Evolutionary conservation across 2,113 vertebrate species (phyloP).

Genomic region (zebrafish (Danio rerio)): DNA sequence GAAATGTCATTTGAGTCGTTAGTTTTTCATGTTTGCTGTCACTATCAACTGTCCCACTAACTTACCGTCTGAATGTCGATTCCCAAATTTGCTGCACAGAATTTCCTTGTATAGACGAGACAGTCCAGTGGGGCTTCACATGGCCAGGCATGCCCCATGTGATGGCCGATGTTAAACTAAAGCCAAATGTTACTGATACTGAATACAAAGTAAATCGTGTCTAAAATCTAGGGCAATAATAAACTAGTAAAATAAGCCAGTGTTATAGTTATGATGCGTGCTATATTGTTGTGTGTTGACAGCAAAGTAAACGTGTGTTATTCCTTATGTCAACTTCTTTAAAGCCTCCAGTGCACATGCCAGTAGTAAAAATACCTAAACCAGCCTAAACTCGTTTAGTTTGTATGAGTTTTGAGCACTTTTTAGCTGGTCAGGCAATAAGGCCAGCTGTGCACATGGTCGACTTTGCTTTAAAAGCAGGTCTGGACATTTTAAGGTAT

Average conservation of each 20-base stretch:
- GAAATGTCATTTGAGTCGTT: slow-evolving; percentile 1
- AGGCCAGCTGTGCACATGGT: too few species aligned
- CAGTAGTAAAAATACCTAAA: neutral
- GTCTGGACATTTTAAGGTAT: too few species aligned
- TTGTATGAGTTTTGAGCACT: neutral
- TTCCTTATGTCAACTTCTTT: neutral
- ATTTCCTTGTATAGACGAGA: neutral
- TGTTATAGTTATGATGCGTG: neutral
- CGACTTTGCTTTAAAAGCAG: too few species aligned
- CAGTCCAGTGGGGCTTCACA: neutral
- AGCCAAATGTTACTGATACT: neutral
- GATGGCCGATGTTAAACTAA: too few species aligned
- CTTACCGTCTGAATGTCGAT: neutral
- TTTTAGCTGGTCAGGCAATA: slow-evolving; percentile 9
- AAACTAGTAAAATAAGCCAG: neutral
- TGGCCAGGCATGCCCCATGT: neutral
- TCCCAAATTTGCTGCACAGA: neutral
- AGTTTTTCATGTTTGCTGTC: neutral
- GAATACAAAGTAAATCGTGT: neutral
- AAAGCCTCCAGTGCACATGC: neutral
- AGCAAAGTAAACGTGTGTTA: neutral
- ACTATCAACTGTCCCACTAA: neutral
- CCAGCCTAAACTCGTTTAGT: neutral
- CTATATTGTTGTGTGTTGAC: neutral
- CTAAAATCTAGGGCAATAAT: neutral